Base-by-base conservation (phyloP, 2,797 vertebrate genomes). In the Thamnophis elegans region DNA sequence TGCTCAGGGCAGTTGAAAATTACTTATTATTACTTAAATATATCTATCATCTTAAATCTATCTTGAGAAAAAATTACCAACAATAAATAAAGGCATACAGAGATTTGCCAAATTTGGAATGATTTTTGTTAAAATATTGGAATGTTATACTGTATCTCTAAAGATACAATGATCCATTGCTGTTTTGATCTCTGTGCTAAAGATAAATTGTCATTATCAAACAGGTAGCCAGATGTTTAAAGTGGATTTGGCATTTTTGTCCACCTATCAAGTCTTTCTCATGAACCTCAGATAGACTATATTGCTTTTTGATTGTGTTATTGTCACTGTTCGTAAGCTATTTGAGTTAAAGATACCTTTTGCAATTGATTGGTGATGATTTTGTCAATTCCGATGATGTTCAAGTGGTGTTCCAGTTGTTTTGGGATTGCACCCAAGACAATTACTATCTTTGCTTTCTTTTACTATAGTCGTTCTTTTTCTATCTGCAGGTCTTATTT, bases 121-220 rank as follows among this genome's bases (percentile, higher is more conserved):
- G 32, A 1, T 28, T 58, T 47, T 92, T 73, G 32, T 56, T 58
- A 54, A 68, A 32, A 51, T 89, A 88, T 54, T 62, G 22, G 6
- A 51, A 89, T 94, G 58, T 14, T 47, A 20, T 53, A 65, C n/a
- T n/a, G n/a, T n/a, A n/a, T 88, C n/a, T 47, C 68, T 65, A 95
- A 93, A 62, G 47, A 88, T 1, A 89, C 0, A 0, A 87, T 88
- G 10, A 32, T 59, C 6, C 0, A 42, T 32, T 60, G 16, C 3
- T 56, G 13, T 88, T 94, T 93, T 82, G 26, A 92, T 95, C 92
- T 91, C 87, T 91, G n/a, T 58, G 93, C 28, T 26, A 91, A 42
- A 90, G 7, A 56, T 53, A 26, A 28, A 0, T 0, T 12, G 36
- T 65, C 12, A 65, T 65, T 65, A n/a, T 65, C 62, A 65, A 65